Evolutionary conservation across 2,888 invertebrate genomes (phyloP).

Genomic region (Celastrina argiolus): DNA sequence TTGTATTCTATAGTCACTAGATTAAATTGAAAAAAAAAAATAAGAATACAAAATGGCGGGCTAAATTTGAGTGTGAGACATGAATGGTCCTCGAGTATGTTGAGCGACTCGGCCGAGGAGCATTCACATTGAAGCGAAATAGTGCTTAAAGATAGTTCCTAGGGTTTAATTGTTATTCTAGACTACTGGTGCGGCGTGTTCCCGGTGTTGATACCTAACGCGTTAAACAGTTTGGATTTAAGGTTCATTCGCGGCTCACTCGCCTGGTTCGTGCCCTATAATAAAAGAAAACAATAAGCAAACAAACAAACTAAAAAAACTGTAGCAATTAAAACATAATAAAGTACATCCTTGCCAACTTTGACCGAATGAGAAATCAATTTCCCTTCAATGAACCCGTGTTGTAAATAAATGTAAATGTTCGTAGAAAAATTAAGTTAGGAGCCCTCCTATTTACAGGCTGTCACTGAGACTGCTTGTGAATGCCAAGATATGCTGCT

Average conservation of each 20-base stretch:
- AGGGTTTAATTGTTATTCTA: conserved; percentile 38
- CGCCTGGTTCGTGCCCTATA: conserved; percentile 82
- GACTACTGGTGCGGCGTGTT: conserved; percentile 70
- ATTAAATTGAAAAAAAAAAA: conserved; percentile 12
- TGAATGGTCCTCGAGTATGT: conserved; percentile 44
- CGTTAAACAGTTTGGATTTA: conserved; percentile 91
- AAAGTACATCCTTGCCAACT: not conserved
- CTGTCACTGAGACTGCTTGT: too few species aligned
- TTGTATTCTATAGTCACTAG: conserved; percentile 39
- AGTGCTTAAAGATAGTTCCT: conserved; percentile 41
- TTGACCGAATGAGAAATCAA: not conserved
- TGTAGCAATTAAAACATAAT: too few species aligned
- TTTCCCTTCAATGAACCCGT: too few species aligned
- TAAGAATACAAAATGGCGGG: conserved; percentile 52
- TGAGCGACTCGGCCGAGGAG: conserved; percentile 29
- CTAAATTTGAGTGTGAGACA: conserved; percentile 50
- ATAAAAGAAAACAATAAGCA: conserved; percentile 64
- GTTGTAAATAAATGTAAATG: not conserved
- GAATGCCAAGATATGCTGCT: too few species aligned
- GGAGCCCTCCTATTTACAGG: too few species aligned
- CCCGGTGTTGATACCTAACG: conserved; percentile 87
- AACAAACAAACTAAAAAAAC: conserved; percentile 22
- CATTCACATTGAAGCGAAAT: conserved; percentile 40
- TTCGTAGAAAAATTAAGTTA: too few species aligned
- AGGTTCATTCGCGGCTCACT: conserved; percentile 86